Evolutionary conservation across 2,888 invertebrate species (phyloP).

Genomic region (Alcis repandata): DNA sequence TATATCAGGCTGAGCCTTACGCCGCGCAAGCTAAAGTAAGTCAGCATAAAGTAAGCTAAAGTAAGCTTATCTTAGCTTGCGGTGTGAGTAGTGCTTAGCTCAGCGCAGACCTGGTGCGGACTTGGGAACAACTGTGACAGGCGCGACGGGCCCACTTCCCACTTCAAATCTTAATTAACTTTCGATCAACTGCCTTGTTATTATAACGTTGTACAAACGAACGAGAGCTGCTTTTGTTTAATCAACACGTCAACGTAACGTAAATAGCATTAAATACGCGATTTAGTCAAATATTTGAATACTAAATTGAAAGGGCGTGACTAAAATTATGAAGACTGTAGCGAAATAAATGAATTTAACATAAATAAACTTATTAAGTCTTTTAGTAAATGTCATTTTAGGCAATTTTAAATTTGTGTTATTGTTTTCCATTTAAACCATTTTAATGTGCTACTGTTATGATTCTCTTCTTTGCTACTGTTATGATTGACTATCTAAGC

Average conservation of each 20-base stretch:
- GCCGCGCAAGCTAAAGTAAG: no score
- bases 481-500: no score
- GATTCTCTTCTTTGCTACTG: not conserved
- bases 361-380: not conserved
- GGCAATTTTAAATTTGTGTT: not conserved
- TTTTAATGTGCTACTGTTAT: not conserved
- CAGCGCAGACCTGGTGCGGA: slow-evolving; percentile 1
- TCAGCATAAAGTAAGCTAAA: no score
- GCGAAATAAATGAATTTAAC: not conserved
- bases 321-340: not conserved
- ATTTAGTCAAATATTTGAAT: not conserved
- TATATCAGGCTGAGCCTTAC: no score
- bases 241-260: slow-evolving; percentile 3
- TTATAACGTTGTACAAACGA: not conserved
- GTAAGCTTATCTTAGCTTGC: not conserved
- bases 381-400: not conserved
- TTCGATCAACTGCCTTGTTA: slow-evolving; percentile 21
- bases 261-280: not conserved
- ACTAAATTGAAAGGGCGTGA: not conserved
- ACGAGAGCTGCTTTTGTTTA: slow-evolving; percentile 5
- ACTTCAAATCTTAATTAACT: slow-evolving; percentile 27
- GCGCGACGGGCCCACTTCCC: not conserved
- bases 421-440: not conserved
- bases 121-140: slow-evolving; percentile 26
- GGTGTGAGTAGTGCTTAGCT: not conserved